Conservation (phyloP, 2,888 invertebrate genomes). For the Achlya flavicornis region DNA sequence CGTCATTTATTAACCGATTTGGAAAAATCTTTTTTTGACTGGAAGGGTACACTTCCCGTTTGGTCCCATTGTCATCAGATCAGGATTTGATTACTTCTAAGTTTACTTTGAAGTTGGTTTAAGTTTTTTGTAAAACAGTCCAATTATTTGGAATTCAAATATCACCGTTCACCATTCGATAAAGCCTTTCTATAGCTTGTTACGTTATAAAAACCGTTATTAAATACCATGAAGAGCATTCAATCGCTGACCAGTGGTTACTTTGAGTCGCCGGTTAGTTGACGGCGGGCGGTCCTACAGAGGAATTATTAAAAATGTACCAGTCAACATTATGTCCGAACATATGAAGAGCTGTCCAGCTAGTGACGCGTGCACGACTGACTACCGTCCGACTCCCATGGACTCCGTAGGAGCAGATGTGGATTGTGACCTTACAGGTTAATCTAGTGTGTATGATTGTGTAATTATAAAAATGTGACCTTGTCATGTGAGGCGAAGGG, state of each 20-base stretch:
- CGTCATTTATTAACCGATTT: no score
- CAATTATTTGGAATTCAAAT: no score
- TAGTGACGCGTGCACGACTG: constrained; percentile 59
- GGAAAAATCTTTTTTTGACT: no score
- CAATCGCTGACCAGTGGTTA: constrained; percentile 38
- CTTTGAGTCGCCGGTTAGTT: constrained; percentile 22
- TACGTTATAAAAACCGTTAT: not conserved
- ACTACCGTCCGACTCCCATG: constrained; percentile 59
- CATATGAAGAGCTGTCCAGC: constrained; percentile 71
- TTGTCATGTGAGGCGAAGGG: constrained; percentile 7
- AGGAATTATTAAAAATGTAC: constrained; percentile 65
- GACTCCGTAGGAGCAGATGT: constrained; percentile 22
- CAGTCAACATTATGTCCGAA: constrained; percentile 72
- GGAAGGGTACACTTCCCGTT: no score
- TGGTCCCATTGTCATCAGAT: no score
- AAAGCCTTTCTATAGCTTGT: no score
- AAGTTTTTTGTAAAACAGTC: no score
- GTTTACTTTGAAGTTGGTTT: no score
- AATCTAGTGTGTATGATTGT: constrained; percentile 49
- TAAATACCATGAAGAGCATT: not conserved
- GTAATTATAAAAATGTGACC: constrained; percentile 36
- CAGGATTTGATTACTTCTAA: no score
- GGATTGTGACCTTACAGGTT: constrained; percentile 49
- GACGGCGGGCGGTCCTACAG: constrained; percentile 44
- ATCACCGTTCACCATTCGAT: no score